Evolutionary conservation across 2,113 vertebrate species (phyloP).

Genomic region (Macquaria ambigua): DNA sequence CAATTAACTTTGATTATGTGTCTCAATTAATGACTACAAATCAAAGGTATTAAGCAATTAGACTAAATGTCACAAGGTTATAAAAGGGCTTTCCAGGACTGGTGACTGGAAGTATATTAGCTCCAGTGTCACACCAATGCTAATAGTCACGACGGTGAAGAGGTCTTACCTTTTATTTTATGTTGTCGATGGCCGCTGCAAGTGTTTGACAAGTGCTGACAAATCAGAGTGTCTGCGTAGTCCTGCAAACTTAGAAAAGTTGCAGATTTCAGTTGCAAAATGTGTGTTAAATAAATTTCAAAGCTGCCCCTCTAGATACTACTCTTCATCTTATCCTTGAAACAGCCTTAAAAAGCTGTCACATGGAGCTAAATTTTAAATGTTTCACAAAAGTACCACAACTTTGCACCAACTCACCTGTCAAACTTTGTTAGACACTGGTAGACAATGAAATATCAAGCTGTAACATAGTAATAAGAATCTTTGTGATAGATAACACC

Average conservation of each 20-base stretch:
- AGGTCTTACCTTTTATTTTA: background rate
- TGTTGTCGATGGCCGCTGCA: too few relatives aligned
- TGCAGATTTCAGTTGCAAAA: too few relatives aligned
- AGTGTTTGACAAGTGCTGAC: background rate
- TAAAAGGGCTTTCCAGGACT: background rate
- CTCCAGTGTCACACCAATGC: background rate
- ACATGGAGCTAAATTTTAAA: background rate
- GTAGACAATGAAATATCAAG: background rate
- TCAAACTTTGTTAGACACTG: background rate
- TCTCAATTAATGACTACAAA: constrained; percentile 6
- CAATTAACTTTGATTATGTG: constrained; percentile 15
- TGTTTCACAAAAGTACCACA: background rate
- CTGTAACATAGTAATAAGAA: background rate
- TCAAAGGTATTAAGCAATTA: constrained; percentile 19
- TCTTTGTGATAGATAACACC: background rate
- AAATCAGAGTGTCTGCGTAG: background rate
- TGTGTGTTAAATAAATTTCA: too few relatives aligned
- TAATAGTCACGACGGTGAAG: background rate
- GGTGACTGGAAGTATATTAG: background rate
- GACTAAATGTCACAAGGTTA: constrained; percentile 23
- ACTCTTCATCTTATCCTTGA: too few relatives aligned
- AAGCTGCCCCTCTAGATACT: too few relatives aligned
- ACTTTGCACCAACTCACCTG: background rate
- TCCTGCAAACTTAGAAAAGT: background rate
- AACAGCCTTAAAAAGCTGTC: too few relatives aligned